phyloP scores from a whole-genome alignment of 92 coral and sea anemone genomes.

The Metridium senile region DNA sequence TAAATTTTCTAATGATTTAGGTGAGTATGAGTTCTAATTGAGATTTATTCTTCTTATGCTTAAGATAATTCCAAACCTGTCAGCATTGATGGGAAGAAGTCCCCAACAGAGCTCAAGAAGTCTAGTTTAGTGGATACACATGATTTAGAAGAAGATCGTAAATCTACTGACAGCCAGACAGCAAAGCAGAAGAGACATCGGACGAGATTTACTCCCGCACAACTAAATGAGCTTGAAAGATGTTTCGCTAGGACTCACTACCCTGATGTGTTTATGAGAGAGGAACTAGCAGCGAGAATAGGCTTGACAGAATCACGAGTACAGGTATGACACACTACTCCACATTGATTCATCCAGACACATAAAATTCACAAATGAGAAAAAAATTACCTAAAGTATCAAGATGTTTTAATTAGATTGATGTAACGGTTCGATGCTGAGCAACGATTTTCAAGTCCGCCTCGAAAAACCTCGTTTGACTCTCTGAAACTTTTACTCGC shows the following conservation, averaged over 20 bases:
- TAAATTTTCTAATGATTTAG: constrained; percentile 95
- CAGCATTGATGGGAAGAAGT: constrained; percentile 80
- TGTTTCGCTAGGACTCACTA: constrained; percentile 98
- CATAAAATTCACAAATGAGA: constrained; percentile 48
- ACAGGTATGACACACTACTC: constrained; percentile 69
- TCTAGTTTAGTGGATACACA: constrained; percentile 70
- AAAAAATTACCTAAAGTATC: constrained; percentile 73
- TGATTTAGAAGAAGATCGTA: constrained; percentile 89
- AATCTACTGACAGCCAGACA: constrained; percentile 80
- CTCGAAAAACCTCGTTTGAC: constrained; percentile 1
- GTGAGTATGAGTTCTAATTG: constrained; percentile 86
- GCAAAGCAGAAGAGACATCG: constrained; percentile 99
- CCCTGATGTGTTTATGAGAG: constrained; percentile 98
- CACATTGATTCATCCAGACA: not conserved
- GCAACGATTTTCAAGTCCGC: constrained; percentile 10
- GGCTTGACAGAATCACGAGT: constrained; percentile 99
- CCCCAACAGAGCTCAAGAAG: constrained; percentile 91
- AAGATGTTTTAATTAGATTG: constrained; percentile 87
- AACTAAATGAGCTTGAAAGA: constrained; percentile 93
- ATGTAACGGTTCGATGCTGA: constrained; percentile 79
- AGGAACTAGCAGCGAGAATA: constrained; percentile 95
- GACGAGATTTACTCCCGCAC: constrained; percentile 99
- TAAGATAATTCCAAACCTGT: constrained; percentile 90
- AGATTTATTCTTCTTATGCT: constrained; percentile 73
- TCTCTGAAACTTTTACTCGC: constrained; percentile 20